Base-by-base conservation (phyloP, 2,113 vertebrate genomes). In the Bombycilla garrulus region DNA sequence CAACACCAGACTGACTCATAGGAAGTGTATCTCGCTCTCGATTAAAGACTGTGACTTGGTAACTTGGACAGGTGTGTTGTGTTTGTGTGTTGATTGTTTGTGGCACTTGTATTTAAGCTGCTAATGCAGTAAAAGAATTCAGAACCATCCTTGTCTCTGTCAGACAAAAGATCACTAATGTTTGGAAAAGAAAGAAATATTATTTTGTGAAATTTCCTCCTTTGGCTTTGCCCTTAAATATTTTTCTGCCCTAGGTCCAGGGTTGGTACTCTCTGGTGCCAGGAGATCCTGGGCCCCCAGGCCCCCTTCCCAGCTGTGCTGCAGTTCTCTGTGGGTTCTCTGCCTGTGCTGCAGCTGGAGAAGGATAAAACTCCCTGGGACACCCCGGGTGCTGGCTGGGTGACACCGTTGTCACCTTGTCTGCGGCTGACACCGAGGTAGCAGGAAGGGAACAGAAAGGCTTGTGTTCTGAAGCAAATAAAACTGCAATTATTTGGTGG, bases 361-460 rank as follows among this genome's bases (percentile, higher is more conserved):
- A 8, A 28, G 54, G 78, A 22, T 29, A 4, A 10, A 45, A 15
- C 58, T 24, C 36, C 44, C 10, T 20, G 44, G 44, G 51, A 73
- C 12, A 16, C 19, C 25, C 35, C 11, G 21, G 21, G 40, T 14
- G 14, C 47, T 18, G 0, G 0, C 53, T 38, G 33, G 36, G 33
- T 45, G 77, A 45, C 69, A 45, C 15, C 45, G 17, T 0, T 45
- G 61, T 60, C 69, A 60, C 53, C 78, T 53, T 17, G 15, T 28
- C 86, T 66, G 67, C 0, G 5, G 14, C 11, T 48, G 44, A 36
- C 66, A 13, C 26, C 9, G 67, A 17, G 67, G 61, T 1, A 22
- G 24, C 38, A 60, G 53, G 13, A 45, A 66, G n/a, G 61, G 16
- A 15, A 31, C 20, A 74, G 45, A 60, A 45, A 11, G 28, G 5